Evolutionary conservation across 2,888 invertebrate species (phyloP), one percentile per base, ranked within the genome.

Genomic region (Drosophila anomalata): DNA sequence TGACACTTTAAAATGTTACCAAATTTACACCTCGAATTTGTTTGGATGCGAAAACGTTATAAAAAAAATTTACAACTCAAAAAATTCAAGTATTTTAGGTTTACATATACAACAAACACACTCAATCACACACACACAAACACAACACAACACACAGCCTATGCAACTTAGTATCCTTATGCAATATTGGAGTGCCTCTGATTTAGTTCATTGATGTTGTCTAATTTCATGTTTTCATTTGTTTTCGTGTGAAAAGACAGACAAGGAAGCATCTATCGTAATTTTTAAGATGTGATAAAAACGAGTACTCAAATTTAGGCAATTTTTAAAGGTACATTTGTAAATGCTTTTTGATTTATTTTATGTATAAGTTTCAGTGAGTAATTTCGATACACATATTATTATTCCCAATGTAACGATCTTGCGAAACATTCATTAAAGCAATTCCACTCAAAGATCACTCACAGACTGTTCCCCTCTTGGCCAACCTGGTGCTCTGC

Each of bases 401-500:
- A 73, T 36, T 24, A 55, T 44, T 57, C 31, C 55, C 41, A 63
- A 85, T 79, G 68, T 78, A 78, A 78, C 61, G 47, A 60, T 47
- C 73, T 65, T 79, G 62, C 36, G 53, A 68, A 59, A 60, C 44
- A 36, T 56, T 78, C 55, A 87, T 76, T 77, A 82, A 78, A 77
- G 57, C 71, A 74, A 62, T 69, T 77, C 66, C 62, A 74, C 66
- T 61, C n/a, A 66, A 56, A 62, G 75, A 52, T 75, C 61, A 80
- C 56, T 80, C 90, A 78, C 93, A 93, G 14, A 90, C 79, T 1
- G 93, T 93, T 33, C 92, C 92, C 62, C 87, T 77, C 42, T 92
- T 85, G 2, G 93, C 93, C 14, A 89, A 89, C 3, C 70, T 42
- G 0, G 92, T 90, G 56, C 89, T 90, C 68, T 92, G 92, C 31